Percentiles rank a stretch among this genome's conserved stretches.
Evolutionary conservation across 1,140 invertebrate species (phyloP).

Genomic region (Thalassaphorura encarpata): DNA sequence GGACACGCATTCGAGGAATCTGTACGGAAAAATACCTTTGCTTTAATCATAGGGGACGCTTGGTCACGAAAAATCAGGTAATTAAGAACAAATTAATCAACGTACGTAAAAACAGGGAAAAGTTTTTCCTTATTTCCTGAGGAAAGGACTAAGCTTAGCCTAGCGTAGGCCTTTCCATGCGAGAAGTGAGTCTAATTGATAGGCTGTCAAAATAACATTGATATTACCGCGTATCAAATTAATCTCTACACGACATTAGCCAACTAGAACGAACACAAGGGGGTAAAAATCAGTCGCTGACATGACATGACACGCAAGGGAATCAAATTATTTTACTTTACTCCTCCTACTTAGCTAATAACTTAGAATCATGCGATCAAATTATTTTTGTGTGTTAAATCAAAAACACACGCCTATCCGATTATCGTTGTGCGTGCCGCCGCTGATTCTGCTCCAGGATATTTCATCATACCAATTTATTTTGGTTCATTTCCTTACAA

Average conservation of each 20-base stretch:
- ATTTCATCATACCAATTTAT: not conserved
- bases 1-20: conserved; percentile 9
- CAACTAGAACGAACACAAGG: not conserved
- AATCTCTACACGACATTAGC: conserved; percentile 6
- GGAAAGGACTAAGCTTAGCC: not conserved
- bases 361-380: conserved; percentile 1
- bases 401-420: not conserved
- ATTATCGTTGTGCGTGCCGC: not conserved
- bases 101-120: not conserved
- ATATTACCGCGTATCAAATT: conserved; percentile 5
- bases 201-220: conserved; percentile 9
- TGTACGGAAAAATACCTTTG: conserved; percentile 6
- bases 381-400: not conserved
- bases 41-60: conserved; percentile 14
- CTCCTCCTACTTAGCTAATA: not conserved
- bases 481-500: not conserved
- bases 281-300: not conserved
- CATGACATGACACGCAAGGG: not conserved
- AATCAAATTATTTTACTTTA: not conserved
- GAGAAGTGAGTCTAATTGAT: not conserved
- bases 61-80: conserved; percentile 16
- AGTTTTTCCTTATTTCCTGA: not conserved
- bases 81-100: not conserved
- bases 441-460: not conserved
- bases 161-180: not conserved